A percentile compares a stretch with the other conserved stretches of the same genome.
Conservation (phyloP, 2,888 invertebrate species). For the Dugesia japonica region DNA sequence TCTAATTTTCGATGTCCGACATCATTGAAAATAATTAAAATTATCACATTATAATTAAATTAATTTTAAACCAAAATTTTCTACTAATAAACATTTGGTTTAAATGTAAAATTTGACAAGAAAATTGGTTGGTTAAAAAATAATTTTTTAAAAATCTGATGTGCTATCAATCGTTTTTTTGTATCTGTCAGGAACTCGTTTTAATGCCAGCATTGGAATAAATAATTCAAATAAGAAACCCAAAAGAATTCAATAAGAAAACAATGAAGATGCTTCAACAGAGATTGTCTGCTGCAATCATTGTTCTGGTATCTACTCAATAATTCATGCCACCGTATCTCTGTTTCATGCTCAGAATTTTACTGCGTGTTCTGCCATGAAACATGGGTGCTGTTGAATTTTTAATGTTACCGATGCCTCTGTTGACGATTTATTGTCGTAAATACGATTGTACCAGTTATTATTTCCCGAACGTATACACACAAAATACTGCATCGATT, state of each 20-base stretch:
- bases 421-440: neutral
- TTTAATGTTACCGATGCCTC: neutral
- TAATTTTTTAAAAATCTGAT: neutral
- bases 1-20: no score
- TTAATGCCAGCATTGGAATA: neutral
- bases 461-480: neutral
- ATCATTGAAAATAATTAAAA: no score
- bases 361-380: slow-evolving; percentile 13
- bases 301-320: slow-evolving; percentile 4
- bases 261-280: slow-evolving; percentile 20
- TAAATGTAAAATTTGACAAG: neutral
- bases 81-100: no score
- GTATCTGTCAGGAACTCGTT: neutral
- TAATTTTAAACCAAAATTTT: no score
- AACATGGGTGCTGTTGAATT: slow-evolving; percentile 10
- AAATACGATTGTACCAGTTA: neutral
- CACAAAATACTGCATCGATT: neutral
- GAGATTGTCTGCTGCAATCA: neutral
- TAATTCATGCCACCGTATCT: neutral
- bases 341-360: neutral
- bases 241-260: slow-evolving; percentile 12
- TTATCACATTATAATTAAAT: no score
- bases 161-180: neutral
- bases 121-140: neutral
- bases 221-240: neutral